These are phyloP conservation scores for Lycia hirtaria DNA, from an alignment of 2,888 invertebrate genomes.

Conservation along the genomic window DNA sequence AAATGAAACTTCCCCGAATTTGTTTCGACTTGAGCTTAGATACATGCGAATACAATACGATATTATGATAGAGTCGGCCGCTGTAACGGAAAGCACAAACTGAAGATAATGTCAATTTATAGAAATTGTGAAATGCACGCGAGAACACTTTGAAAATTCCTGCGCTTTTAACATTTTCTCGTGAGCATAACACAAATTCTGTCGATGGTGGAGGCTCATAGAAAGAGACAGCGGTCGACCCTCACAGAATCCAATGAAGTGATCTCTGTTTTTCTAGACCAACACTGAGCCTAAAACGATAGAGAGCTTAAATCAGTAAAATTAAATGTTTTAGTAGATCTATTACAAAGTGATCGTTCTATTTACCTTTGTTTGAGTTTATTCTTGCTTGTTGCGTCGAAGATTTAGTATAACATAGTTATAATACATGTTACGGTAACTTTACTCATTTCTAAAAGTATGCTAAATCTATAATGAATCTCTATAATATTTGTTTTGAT, in stretches of 20 bases:
- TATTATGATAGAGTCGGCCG: slow-evolving; percentile 15
- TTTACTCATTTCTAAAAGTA: slow-evolving; percentile 40
- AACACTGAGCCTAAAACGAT: slow-evolving; percentile 79
- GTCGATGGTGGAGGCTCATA: background rate
- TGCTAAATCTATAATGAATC: slow-evolving; percentile 52
- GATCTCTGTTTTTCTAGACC: slow-evolving; percentile 72
- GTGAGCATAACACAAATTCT: slow-evolving; percentile 9
- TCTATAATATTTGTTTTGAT: slow-evolving; percentile 50
- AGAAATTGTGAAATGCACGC: slow-evolving; percentile 16
- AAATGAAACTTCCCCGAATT: slow-evolving; percentile 51
- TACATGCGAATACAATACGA: slow-evolving; percentile 43
- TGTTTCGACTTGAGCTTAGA: slow-evolving; percentile 58
- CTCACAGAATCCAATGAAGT: slow-evolving; percentile 47
- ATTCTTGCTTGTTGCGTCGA: slow-evolving; percentile 79
- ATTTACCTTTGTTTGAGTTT: slow-evolving; percentile 83
- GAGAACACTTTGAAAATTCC: slow-evolving; percentile 31
- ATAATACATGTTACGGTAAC: slow-evolving; percentile 58
- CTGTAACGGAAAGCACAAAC: slow-evolving; percentile 24
- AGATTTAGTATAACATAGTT: slow-evolving; percentile 72
- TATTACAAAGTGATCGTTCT: slow-evolving; percentile 73
- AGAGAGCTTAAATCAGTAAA: slow-evolving; percentile 81
- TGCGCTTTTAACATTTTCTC: slow-evolving; percentile 32
- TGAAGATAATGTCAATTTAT: slow-evolving; percentile 5
- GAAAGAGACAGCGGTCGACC: slow-evolving; percentile 27
- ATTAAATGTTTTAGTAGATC: slow-evolving; percentile 81